Base-by-base conservation (phyloP, 2,888 invertebrate species). In the Achlya flavicornis region DNA sequence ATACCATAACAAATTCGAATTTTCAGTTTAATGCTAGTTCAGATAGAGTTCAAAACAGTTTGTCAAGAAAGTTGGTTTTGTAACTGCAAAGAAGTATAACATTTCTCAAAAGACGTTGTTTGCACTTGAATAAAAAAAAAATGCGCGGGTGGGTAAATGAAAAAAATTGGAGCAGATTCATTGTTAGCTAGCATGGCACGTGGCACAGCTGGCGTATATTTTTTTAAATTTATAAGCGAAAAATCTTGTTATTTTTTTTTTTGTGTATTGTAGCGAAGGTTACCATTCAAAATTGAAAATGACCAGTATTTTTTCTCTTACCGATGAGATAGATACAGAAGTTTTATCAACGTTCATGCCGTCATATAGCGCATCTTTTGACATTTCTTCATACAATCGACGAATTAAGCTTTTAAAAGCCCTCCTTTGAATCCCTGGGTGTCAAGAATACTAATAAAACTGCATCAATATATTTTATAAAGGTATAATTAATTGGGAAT, bases 141-240 rank as follows among this genome's bases (percentile, higher is more conserved):
- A 65, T n/a, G 70, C 66, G 78, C 70, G 77, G 81, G 81, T 74
- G 81, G 70, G 11, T 41, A 26, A 26, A 73, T 41, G 38, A 77
- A 61, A 77, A 74, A 73, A 88, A 83, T 72, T 86, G 77, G 88
- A 86, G 83, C 85, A 79, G 68, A 66, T 72, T 75, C 71, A 71
- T 68, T 71, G 62, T 62, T 71, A 70, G 69, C 64, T 71, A 70
- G 69, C 64, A 61, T 64, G 72, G 81, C 87, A 80, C 84, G 85
- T 77, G 85, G 76, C 71, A 66, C 84, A 86, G 83, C 86, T 85
- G 86, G 78, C 62, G 59, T 59, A 74, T 79, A n/a, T 79, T 78
- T 68, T 61, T 48, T n/a, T 53, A 33, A 41, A 43, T 14, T 46
- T 46, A 5, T 6, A n/a, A 14, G n/a, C 46, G 53, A 41, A 46